phyloP scores from a whole-genome alignment of 1,140 invertebrate species.

The Probaryconus sp. region DNA sequence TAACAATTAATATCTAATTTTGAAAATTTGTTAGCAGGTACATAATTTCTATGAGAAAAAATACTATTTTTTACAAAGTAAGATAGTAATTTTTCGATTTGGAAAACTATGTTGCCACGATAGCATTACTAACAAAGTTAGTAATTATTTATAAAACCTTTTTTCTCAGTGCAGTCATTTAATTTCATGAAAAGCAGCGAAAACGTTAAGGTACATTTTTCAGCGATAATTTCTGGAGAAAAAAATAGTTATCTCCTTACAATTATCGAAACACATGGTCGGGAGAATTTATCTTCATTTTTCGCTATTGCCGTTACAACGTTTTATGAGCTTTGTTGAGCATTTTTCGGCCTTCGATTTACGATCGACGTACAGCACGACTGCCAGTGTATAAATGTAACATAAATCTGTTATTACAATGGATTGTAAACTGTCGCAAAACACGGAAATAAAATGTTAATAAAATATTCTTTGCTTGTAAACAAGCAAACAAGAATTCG shows the following conservation, averaged over 20 bases:
- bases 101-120: too few species aligned
- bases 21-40: too few species aligned
- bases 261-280: conserved; percentile 38
- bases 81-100: too few species aligned
- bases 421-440: neutral
- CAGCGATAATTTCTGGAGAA: neutral
- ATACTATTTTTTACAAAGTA: too few species aligned
- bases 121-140: too few species aligned
- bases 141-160: too few species aligned
- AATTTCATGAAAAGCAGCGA: too few species aligned
- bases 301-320: conserved; percentile 58
- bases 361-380: conserved; percentile 46
- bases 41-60: too few species aligned
- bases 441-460: neutral
- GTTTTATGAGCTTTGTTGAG: conserved; percentile 61
- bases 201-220: too few species aligned
- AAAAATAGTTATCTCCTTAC: conserved; percentile 13
- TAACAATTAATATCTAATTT: too few species aligned
- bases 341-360: conserved; percentile 65
- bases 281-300: conserved; percentile 20
- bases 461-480: neutral
- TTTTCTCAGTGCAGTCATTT: too few species aligned
- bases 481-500: neutral
- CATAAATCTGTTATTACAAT: conserved; percentile 23
- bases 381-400: conserved; percentile 11